Evolutionary conservation across 2,797 vertebrate genomes (phyloP).

Genomic region (Labroides dimidiatus): DNA sequence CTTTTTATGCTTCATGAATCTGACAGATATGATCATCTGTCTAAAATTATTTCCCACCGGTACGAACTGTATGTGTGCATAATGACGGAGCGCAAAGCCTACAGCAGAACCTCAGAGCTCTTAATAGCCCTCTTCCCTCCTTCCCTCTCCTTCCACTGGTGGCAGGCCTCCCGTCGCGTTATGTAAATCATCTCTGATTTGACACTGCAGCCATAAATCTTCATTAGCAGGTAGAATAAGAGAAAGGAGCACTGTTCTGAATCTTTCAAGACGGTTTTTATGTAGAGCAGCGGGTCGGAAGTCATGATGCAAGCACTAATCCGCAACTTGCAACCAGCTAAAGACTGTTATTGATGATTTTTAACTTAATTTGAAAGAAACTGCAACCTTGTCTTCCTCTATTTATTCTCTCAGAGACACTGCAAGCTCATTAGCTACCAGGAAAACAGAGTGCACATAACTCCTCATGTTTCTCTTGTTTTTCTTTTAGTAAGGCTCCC

Average conservation of each 20-base stretch:
- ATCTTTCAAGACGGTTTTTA: conserved; percentile 70
- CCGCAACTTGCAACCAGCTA: conserved; percentile 63
- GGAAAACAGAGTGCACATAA: conserved; percentile 60
- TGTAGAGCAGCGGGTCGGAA: conserved; percentile 58
- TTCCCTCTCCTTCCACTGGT: conserved; percentile 31
- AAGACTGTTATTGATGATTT: conserved; percentile 77
- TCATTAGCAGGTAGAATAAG: conserved; percentile 77
- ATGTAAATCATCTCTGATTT: conserved; percentile 82
- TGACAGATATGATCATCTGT: conserved; percentile 50
- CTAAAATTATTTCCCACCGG: conserved; percentile 45
- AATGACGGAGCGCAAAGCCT: conserved; percentile 43
- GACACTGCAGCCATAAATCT: conserved; percentile 79
- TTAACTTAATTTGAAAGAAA: conserved; percentile 67
- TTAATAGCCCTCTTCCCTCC: conserved; percentile 31
- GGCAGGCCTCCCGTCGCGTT: conserved; percentile 66
- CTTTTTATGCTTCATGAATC: conserved; percentile 38
- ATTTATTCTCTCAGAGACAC: conserved; percentile 48
- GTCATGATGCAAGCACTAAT: conserved; percentile 64
- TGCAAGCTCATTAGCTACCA: conserved; percentile 73
- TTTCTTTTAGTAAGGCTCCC: conserved; percentile 68
- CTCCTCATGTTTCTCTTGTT: conserved; percentile 51
- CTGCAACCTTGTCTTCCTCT: conserved; percentile 18
- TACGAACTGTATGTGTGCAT: conserved; percentile 46
- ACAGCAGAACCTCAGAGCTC: conserved; percentile 50
- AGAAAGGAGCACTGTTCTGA: conserved; percentile 72